These are phyloP conservation scores for Eueides isabella DNA, from an alignment of 1,140 invertebrate species.

Conservation along the genomic window DNA sequence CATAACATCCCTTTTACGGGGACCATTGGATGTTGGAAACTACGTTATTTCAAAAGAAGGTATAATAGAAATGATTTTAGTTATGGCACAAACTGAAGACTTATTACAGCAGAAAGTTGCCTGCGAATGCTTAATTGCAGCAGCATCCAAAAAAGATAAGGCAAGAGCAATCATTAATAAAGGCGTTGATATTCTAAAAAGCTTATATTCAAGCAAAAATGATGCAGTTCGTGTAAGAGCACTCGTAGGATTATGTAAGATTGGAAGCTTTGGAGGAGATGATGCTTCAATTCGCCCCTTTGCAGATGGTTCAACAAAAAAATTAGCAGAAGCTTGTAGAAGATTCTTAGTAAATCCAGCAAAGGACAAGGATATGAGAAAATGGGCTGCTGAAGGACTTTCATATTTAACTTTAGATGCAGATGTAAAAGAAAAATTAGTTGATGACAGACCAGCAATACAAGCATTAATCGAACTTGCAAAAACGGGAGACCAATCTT, in stretches of 20 bases:
- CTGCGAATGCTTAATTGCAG: constrained; percentile 97
- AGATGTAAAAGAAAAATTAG: constrained; percentile 98
- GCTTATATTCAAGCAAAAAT: constrained; percentile 95
- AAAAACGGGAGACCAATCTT: constrained; percentile 92
- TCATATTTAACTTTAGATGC: constrained; percentile 99
- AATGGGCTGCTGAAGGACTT: constrained; percentile 98
- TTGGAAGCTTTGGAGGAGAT: constrained; percentile 97
- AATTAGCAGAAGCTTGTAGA: constrained; percentile 96
- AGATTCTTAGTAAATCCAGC: constrained; percentile 93
- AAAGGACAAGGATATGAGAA: constrained; percentile 94
- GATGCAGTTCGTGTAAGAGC: constrained; percentile 95
- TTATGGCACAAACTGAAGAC: constrained; percentile 96
- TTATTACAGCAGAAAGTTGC: constrained; percentile 95
- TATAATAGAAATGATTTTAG: constrained; percentile 97
- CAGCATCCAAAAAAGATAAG: constrained; percentile 98
- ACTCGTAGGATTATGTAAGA: constrained; percentile 97
- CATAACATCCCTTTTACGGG: constrained; percentile 94
- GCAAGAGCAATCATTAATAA: constrained; percentile 94
- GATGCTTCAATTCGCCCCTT: constrained; percentile 97
- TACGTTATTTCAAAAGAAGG: constrained; percentile 95
- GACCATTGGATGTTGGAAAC: constrained; percentile 97
- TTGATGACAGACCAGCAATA: constrained; percentile 92
- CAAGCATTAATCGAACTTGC: constrained; percentile 94
- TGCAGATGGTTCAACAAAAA: constrained; percentile 96
- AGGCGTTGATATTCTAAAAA: constrained; percentile 97